These are phyloP conservation scores for Coptotermes formosanus DNA, from an alignment of 1,140 invertebrate species.

Conservation along the genomic window DNA sequence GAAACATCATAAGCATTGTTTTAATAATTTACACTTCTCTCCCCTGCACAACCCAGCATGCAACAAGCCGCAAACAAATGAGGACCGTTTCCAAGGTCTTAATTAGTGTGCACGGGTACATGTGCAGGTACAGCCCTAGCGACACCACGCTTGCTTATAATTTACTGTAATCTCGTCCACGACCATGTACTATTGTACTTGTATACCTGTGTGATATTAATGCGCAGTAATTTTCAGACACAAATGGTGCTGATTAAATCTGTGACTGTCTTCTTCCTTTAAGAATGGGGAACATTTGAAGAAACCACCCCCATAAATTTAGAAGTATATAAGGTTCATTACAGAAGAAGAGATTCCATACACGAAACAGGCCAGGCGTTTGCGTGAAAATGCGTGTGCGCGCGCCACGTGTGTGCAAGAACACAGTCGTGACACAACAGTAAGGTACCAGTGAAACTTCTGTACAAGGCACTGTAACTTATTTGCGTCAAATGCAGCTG, in stretches of 20 bases:
- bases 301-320: not conserved
- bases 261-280: not conserved
- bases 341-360: not conserved
- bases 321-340: not conserved
- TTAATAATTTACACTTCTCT: not conserved
- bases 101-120: not conserved
- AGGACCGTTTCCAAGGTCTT: not conserved
- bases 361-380: not conserved
- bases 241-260: not conserved
- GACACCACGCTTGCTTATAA: not conserved
- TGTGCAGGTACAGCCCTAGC: not conserved
- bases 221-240: not conserved
- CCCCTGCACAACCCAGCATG: not conserved
- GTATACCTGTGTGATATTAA: constrained; percentile 2
- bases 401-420: too few species aligned
- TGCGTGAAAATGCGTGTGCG: not conserved
- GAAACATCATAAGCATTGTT: not conserved
- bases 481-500: too few species aligned
- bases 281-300: not conserved
- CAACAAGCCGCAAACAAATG: not conserved
- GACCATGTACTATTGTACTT: not conserved
- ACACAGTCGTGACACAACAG: too few species aligned
- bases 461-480: too few species aligned
- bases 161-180: not conserved
- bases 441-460: too few species aligned